Base-by-base conservation (phyloP, 2,797 vertebrate genomes). In the Poeciliopsis infans region DNA sequence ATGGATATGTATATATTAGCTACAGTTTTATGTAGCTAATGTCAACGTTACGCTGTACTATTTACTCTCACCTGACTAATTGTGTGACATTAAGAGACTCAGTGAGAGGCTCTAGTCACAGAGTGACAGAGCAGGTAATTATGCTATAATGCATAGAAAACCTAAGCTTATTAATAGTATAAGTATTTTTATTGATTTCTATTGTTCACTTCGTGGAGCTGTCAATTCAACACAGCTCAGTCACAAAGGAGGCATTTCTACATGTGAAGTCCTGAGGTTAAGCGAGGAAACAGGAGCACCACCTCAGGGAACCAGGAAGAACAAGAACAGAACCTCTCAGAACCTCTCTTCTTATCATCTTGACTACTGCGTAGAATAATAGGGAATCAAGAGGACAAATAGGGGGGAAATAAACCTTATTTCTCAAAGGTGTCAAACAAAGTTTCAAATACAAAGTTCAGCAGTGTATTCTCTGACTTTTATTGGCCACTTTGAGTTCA, bases 301-400 rank as follows among this genome's bases (percentile, higher is more conserved):
- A 70, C 41, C 68, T 70, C 68, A 70, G 68, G 68, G 68, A 70
- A 70, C 15, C 68, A 1, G 41, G 11, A 70, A 45, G 68, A 70
- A 45, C 68, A 25, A 45, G 41, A 25, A n/a, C 68, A 45, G 25
- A 45, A 45, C 39, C 18, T 66, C 33, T 43, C 11, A 43, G 64
- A 41, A 43, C 39, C 41, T 45, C 68, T 45, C 68, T 69, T 45
- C 41, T 70, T 45, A 45, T 45, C 13, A 13, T 70, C 12, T 45
- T 13, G 15, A 2, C 43, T 28, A 28, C 41, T 28, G 68, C 25
- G 6, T 4, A 8, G 5, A 25, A 3, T n/a, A 28, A 16, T n/a
- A 45, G 3, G 25, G 25, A 6, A 23, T 45, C 5, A 7, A 28
- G 25, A 45, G 41, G 68, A 70, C 15, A 15, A 10, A 23, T 41